phyloP scores from a whole-genome alignment of 2,113 vertebrate genomes.

The Phylloscopus whistleri region DNA sequence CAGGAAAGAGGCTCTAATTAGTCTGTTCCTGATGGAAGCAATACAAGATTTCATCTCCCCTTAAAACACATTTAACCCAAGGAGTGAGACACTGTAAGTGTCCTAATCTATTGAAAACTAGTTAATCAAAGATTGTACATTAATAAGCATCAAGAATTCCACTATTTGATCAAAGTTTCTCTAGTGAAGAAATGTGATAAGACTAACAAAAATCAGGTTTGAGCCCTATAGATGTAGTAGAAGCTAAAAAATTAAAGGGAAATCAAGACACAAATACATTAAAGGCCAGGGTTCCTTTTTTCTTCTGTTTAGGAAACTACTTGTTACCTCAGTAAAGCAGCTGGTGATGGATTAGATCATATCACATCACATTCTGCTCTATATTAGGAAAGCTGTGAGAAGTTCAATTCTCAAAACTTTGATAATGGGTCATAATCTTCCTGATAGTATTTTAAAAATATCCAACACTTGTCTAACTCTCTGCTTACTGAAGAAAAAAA shows the following conservation, averaged over 20 bases:
- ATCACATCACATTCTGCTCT: not conserved
- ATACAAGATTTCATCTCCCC: not conserved
- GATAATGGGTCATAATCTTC: not conserved
- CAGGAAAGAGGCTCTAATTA: not conserved
- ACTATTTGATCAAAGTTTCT: not conserved
- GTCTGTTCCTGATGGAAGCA: not conserved
- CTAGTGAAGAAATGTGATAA: not conserved
- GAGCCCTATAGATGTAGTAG: not conserved
- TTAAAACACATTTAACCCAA: not conserved
- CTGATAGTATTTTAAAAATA: slow-evolving; percentile 22
- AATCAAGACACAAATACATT: not conserved
- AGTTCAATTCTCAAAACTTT: not conserved
- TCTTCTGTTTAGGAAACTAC: not conserved
- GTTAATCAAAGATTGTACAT: not conserved
- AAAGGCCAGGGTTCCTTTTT: not conserved
- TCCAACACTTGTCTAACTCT: not conserved
- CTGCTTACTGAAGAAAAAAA: not conserved
- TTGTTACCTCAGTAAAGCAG: not conserved
- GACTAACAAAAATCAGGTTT: not conserved
- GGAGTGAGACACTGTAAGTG: not conserved
- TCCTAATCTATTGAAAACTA: not conserved
- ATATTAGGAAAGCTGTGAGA: not conserved
- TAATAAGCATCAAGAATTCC: not conserved
- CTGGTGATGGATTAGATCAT: not conserved
- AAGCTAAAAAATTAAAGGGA: not conserved